phyloP scores from a whole-genome alignment of 53 echinoderm and acorn worm genomes.

The Crossaster papposus region DNA sequence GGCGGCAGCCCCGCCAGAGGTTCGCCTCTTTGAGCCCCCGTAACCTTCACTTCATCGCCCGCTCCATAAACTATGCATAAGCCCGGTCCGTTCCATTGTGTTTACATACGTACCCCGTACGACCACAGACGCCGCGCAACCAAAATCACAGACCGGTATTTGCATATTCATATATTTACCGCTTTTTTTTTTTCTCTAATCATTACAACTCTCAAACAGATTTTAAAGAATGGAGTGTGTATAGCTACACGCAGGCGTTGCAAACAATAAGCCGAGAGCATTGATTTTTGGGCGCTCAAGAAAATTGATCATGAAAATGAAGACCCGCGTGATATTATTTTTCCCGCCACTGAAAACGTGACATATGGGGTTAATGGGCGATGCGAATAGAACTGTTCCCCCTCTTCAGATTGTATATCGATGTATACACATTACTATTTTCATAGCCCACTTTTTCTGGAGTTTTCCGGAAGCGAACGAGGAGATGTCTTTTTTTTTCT shows the following conservation, averaged over 20 bases:
- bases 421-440: slow-evolving; percentile 54
- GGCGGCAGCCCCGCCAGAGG: slow-evolving; percentile 19
- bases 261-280: not conserved
- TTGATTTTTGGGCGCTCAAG: not conserved
- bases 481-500: not conserved
- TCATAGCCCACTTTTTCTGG: slow-evolving; percentile 40
- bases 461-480: slow-evolving; percentile 55
- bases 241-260: not conserved
- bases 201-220: not conserved
- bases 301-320: slow-evolving; percentile 33
- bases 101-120: not conserved
- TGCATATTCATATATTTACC: slow-evolving; percentile 54
- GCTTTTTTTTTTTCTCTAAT: not conserved
- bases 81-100: slow-evolving; percentile 23
- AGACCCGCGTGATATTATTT: not conserved
- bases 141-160: slow-evolving; percentile 27
- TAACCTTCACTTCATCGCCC: slow-evolving; percentile 3
- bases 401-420: slow-evolving; percentile 33
- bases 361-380: slow-evolving; percentile 58
- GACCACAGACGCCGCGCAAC: no score
- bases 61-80: not conserved
- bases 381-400: not conserved
- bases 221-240: not conserved
- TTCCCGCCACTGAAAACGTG: slow-evolving; percentile 24
- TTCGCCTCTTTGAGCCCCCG: slow-evolving; percentile 1